Conservation (phyloP, 53 echinoderm and acorn worm species). For the Holothuria scabra region DNA sequence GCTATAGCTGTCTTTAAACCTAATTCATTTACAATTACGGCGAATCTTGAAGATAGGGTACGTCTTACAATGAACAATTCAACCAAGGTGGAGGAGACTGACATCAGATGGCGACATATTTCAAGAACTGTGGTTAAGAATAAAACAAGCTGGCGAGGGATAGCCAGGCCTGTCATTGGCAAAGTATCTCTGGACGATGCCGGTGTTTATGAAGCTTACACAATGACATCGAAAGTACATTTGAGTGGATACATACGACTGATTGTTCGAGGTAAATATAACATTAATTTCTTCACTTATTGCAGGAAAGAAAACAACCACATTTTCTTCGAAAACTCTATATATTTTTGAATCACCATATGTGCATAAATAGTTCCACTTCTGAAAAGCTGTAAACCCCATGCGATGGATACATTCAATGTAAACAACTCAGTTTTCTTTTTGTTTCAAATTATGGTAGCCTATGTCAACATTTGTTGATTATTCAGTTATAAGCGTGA, state of each 20-base stretch:
- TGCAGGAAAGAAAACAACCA: too few species aligned
- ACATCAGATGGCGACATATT: neutral
- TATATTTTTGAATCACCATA: too few species aligned
- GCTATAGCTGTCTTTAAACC: slow-evolving; percentile 1
- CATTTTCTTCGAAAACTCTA: too few species aligned
- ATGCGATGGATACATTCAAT: too few species aligned
- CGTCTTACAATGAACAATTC: neutral
- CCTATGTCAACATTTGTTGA: too few species aligned
- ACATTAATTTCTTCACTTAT: too few species aligned
- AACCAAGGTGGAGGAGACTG: too few species aligned
- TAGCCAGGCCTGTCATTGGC: neutral
- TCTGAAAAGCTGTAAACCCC: too few species aligned
- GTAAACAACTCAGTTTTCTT: too few species aligned
- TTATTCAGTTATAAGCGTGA: too few species aligned
- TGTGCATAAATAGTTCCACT: too few species aligned
- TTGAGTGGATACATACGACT: slow-evolving; percentile 12
- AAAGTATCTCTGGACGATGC: neutral
- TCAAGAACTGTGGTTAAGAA: neutral
- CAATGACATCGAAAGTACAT: neutral
- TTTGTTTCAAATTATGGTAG: too few species aligned
- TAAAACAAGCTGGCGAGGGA: neutral
- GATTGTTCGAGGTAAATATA: slow-evolving; percentile 4
- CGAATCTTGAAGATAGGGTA: slow-evolving; percentile 20
- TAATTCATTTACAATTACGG: slow-evolving; percentile 2
- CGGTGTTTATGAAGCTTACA: slow-evolving; percentile 27